Percentiles rank a stretch among this genome's conserved stretches.
Conservation (phyloP, 2,797 vertebrate genomes). For the Acanthurus tractus region DNA sequence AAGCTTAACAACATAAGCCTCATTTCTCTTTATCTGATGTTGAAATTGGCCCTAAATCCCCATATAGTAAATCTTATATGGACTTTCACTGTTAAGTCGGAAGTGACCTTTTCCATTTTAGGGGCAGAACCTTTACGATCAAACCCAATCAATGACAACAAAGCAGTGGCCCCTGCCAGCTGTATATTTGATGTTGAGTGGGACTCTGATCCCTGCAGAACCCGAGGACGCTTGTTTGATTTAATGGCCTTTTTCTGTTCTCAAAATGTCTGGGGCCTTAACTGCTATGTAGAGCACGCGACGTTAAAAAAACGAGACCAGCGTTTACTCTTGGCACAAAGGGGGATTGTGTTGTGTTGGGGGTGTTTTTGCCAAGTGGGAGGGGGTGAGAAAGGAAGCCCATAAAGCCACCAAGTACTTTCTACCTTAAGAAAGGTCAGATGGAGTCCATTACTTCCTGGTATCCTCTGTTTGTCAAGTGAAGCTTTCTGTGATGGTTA, state of each 20-base stretch:
- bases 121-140: conserved; percentile 84
- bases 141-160: conserved; percentile 89
- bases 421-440: conserved; percentile 73
- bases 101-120: conserved; percentile 86
- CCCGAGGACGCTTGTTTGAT: conserved; percentile 79
- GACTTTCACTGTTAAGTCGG: conserved; percentile 75
- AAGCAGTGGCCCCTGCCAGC: conserved; percentile 77
- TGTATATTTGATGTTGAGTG: conserved; percentile 82
- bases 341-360: conserved; percentile 10
- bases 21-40: conserved; percentile 72
- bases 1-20: conserved; percentile 62
- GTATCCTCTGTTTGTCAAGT: conserved; percentile 48
- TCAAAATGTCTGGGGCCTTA: conserved; percentile 76
- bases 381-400: conserved; percentile 19
- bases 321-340: conserved; percentile 40
- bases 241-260: conserved; percentile 86
- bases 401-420: conserved; percentile 39
- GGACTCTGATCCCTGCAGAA: conserved; percentile 71
- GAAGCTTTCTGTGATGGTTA: conserved; percentile 54
- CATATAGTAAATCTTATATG: conserved; percentile 73
- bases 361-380: not conserved
- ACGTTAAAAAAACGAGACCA: no score
- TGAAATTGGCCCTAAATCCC: conserved; percentile 72
- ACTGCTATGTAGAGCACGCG: conserved; percentile 68
- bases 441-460: conserved; percentile 45